Evolutionary conservation across 1,140 invertebrate species (phyloP).

Genomic region (Drosophila ironensis): DNA sequence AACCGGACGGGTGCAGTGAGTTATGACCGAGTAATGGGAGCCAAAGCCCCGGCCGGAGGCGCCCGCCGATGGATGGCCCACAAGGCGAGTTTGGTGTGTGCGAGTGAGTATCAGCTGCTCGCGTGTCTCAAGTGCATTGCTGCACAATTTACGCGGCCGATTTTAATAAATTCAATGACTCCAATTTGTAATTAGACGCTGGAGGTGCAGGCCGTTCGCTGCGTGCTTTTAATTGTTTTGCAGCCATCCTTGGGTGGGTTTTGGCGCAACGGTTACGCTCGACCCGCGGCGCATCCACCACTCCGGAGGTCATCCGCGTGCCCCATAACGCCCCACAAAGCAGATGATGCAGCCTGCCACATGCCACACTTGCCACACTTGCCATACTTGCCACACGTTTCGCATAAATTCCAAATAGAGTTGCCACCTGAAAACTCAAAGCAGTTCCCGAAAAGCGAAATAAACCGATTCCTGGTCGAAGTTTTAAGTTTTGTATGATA

Average conservation of each 20-base stretch:
- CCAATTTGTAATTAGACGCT: constrained; percentile 79
- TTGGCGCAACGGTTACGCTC: constrained; percentile 80
- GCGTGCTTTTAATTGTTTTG: constrained; percentile 80
- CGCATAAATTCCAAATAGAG: no score
- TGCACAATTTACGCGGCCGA: constrained; percentile 59
- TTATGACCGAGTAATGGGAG: constrained; percentile 62
- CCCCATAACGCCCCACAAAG: constrained; percentile 40
- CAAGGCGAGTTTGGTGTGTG: constrained; percentile 12
- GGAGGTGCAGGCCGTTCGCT: constrained; percentile 73
- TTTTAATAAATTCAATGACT: constrained; percentile 81
- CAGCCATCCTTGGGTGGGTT: constrained; percentile 77
- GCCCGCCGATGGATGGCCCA: constrained; percentile 29
- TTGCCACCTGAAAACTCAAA: neutral
- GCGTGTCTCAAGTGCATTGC: constrained; percentile 70
- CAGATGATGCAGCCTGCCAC: neutral
- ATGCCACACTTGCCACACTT: neutral
- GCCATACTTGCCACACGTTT: neutral
- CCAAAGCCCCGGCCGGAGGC: no score
- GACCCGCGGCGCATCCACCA: constrained; percentile 51
- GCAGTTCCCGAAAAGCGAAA: neutral
- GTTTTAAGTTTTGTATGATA: constrained; percentile 38
- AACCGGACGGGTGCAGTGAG: constrained; percentile 51
- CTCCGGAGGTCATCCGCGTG: constrained; percentile 57
- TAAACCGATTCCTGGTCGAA: neutral
- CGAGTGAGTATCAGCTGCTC: no score